A percentile compares a stretch with the other conserved stretches of the same genome.
phyloP scores from a whole-genome alignment of 2,113 vertebrate genomes.

The Gnathonemus longibarbis region DNA sequence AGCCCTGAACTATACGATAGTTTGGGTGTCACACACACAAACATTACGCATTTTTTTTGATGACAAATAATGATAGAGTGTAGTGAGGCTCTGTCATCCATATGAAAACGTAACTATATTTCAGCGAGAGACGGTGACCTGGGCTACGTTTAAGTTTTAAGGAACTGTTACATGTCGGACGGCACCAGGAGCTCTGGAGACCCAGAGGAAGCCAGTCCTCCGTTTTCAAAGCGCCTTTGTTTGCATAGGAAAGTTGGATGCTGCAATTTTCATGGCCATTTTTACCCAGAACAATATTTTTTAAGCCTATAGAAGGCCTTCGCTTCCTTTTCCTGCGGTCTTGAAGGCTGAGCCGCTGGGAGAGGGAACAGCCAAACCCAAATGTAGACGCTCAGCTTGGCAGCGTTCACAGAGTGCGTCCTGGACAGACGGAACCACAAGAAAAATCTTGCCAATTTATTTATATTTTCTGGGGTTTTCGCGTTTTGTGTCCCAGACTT shows the following conservation, averaged over 20 bases:
- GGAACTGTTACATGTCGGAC: neutral
- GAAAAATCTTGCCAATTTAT: slow-evolving; percentile 61
- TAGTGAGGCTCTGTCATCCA: neutral
- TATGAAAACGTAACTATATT: neutral
- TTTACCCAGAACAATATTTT: slow-evolving; percentile 60
- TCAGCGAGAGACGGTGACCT: neutral
- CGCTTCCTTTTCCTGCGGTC: slow-evolving; percentile 72
- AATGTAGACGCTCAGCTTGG: slow-evolving; percentile 67
- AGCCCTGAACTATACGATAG: neutral
- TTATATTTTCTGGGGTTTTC: slow-evolving; percentile 64
- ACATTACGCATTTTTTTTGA: neutral
- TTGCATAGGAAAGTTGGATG: slow-evolving; percentile 47
- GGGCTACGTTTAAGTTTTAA: neutral
- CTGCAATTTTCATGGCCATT: slow-evolving; percentile 54
- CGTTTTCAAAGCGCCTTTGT: slow-evolving; percentile 35
- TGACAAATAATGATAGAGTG: neutral
- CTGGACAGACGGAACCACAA: slow-evolving; percentile 60
- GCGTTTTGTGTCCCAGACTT: slow-evolving; percentile 61
- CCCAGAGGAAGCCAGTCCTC: neutral
- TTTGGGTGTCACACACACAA: neutral
- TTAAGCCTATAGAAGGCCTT: slow-evolving; percentile 53
- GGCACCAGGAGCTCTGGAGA: neutral
- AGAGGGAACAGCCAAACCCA: slow-evolving; percentile 65
- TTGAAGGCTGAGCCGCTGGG: slow-evolving; percentile 49
- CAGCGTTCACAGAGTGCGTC: slow-evolving; percentile 47